phyloP scores from a whole-genome alignment of 2,888 invertebrate species.

The Morinoia aosen region DNA sequence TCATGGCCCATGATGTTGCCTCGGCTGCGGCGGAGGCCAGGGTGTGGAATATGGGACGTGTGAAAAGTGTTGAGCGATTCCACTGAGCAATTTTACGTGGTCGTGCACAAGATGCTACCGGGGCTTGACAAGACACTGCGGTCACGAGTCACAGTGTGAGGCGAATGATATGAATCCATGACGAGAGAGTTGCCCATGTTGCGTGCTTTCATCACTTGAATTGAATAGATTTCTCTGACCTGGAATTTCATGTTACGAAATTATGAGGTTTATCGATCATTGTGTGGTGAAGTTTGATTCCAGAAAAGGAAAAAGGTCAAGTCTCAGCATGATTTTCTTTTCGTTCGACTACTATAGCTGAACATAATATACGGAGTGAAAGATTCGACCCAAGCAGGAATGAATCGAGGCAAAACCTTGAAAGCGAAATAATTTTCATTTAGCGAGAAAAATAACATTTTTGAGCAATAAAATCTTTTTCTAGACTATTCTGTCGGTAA shows the following conservation, averaged over 20 bases:
- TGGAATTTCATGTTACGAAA: neutral
- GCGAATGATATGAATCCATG: neutral
- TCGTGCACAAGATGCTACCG: neutral
- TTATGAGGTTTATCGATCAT: neutral
- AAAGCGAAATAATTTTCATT: neutral
- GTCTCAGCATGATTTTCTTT: neutral
- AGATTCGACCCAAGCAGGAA: neutral
- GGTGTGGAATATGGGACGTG: slow-evolving; percentile 12
- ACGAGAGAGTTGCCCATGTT: neutral
- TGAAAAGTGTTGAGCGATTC: neutral
- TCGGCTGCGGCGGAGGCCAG: neutral
- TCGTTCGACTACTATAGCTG: neutral
- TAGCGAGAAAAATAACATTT: neutral
- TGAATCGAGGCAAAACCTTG: neutral
- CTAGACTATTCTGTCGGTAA: neutral
- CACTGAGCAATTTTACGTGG: neutral
- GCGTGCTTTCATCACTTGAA: neutral
- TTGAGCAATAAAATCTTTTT: neutral
- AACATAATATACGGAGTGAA: neutral
- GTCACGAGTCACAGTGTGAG: neutral
- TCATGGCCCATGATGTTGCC: slow-evolving; percentile 3
- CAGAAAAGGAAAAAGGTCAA: neutral
- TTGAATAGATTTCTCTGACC: neutral
- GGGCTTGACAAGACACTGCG: neutral
- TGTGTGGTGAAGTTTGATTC: neutral